Percentiles rank a stretch among this genome's conserved stretches.
Conservation (phyloP, 2,888 invertebrate genomes). For the Limnephilus auricula region DNA sequence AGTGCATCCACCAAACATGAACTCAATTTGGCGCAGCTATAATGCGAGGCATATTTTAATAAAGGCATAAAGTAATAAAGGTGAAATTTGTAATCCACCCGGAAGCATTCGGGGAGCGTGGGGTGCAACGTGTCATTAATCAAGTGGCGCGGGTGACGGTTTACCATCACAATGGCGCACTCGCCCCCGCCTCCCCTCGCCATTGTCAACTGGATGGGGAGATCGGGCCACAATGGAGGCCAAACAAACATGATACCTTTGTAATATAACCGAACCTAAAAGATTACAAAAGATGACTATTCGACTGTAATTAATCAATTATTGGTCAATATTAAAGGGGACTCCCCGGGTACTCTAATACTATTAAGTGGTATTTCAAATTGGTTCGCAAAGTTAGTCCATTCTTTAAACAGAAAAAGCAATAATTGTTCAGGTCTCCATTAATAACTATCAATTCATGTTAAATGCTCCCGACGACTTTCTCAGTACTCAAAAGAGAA, state of each 20-base stretch:
- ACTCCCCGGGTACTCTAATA: background rate
- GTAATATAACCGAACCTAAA: conserved; percentile 5
- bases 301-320: conserved; percentile 19
- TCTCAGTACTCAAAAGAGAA: too few relatives aligned
- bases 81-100: conserved; percentile 6
- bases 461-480: too few relatives aligned
- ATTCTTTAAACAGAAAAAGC: background rate
- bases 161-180: conserved; percentile 31
- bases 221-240: background rate
- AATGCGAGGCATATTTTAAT: background rate
- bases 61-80: background rate
- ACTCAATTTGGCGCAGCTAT: background rate
- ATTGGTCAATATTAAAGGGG: background rate
- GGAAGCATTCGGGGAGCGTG: conserved; percentile 20
- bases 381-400: background rate
- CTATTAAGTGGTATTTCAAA: background rate
- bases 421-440: background rate
- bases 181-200: background rate
- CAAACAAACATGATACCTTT: conserved; percentile 18
- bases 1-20: background rate
- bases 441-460: too few relatives aligned
- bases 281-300: conserved; percentile 13
- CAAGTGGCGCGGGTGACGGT: conserved; percentile 37
- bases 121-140: conserved; percentile 31
- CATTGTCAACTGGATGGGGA: conserved; percentile 16